Base-by-base conservation (phyloP, 2,113 vertebrate genomes). In the Ptychochromis oligacanthus region DNA sequence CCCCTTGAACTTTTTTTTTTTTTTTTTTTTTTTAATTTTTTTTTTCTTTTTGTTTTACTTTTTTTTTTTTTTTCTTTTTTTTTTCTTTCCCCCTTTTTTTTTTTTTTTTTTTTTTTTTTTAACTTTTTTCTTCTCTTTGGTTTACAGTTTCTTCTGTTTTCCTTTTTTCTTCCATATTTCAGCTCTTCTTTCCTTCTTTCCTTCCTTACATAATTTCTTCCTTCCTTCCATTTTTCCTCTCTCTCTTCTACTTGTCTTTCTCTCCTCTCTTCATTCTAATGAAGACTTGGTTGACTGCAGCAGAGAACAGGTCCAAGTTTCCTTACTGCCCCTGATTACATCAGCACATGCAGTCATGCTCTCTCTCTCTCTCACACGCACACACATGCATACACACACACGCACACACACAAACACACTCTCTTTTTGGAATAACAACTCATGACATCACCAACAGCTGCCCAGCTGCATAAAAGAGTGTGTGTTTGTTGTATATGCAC, bases 371-470 rank as follows among this genome's bases (percentile, higher is more conserved):
- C 79, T 43, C 78, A 22, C 84, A 34, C 81, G 24, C 60, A 7
- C 81, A 3, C 80, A 1, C n/a, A 1, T 56, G 26, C 57, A 13
- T 38, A 74, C 80, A 65, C 81, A 85, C 91, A 84, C 85, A 76
- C 79, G 85, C 85, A 77, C 88, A 87, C 87, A 85, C 85, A 82
- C 85, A 54, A 58, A 52, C 79, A 61, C 8, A 55, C 31, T 11
- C 34, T 34, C 36, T 64, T 80, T 86, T 81, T 87, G 90, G 82
- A 91, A 86, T 34, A 93, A 90, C 87, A 91, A 62, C 62, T 89
- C 75, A 94, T 92, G 91, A 93, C 90, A 90, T 94, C 91, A 94
- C 79, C 91, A 89, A 84, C 93, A 93, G 90, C 91, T 94, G 92
- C 84, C 82, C 87, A 84, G 91, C 87, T 92, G 89, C 84, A 87